A percentile compares a stretch with the other conserved stretches of the same genome.
Evolutionary conservation across 2,113 vertebrate genomes (phyloP).

Genomic region (Coptodon bakossiorum): DNA sequence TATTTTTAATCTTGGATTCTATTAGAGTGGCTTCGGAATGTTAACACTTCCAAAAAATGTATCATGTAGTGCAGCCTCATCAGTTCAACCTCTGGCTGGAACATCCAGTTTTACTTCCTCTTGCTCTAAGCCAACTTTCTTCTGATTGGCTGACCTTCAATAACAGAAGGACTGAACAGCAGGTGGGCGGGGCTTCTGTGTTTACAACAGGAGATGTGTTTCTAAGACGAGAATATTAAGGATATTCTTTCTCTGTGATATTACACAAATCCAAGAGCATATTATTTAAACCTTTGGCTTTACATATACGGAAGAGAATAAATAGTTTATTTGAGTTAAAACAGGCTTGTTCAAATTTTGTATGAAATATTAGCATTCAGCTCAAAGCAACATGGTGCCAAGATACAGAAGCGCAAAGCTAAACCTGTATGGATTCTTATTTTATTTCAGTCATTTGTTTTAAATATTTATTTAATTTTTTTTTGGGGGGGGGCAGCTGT

Average conservation of each 20-base stretch:
- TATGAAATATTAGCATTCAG: background rate
- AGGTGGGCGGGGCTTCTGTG: background rate
- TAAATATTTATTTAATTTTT: background rate
- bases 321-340: too few relatives aligned
- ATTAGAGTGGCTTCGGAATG: background rate
- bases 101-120: background rate
- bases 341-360: too few relatives aligned
- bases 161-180: background rate
- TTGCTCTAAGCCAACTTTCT: background rate
- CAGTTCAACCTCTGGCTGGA: background rate
- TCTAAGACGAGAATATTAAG: too few relatives aligned
- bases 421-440: background rate
- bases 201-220: background rate
- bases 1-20: background rate
- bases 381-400: accelerated
- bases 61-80: background rate
- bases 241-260: background rate
- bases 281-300: background rate
- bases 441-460: accelerated
- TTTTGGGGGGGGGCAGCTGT: background rate
- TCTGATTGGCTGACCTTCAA: background rate
- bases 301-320: accelerated
- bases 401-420: background rate
- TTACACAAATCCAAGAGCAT: background rate
- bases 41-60: background rate